Evolutionary conservation across 1,140 invertebrate species (phyloP), one percentile per base, ranked within the genome.

Genomic region (Drosophila murphyi): DNA sequence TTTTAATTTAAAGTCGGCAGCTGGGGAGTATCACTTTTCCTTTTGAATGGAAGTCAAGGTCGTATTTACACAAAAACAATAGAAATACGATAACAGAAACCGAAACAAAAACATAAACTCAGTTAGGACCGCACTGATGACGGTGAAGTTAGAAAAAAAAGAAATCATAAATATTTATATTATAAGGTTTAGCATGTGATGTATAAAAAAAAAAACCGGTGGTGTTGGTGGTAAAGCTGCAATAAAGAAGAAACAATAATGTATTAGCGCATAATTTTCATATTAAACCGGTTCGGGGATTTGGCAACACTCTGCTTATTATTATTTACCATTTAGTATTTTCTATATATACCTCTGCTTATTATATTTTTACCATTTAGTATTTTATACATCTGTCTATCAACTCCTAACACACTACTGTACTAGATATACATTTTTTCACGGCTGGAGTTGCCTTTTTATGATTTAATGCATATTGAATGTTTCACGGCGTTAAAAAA

Each of bases 31-130:
- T 78, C 80, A 83, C 85, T 89, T 88, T 89, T 89, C 70, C 85
- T 89, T 83, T 88, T 56, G 55, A 72, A 88, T 83, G 73, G 80
- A 68, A 88, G 85, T 89, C 85, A 88, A 88, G 85, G 85, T 88
- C 78, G 39, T n/a, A 64, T 50, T 34, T 57, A 43, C 45, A 52
- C 54, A 45, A 59, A 31, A 55, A 59, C 47, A 68, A 68, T 39
- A 71, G 45, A 67, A 82, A 68, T 45, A 12, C 37, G n/a, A 34
- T 31, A 45, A 47, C 29, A 32, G 59, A 56, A 78, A 12, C 69
- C 51, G 41, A 81, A 12, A 62, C 34, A 32, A 8, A 83, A 79
- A 52, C 41, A 52, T 51, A 62, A 71, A 71, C 62, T 73, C 57
- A 41, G 57, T 52, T 69, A 5, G 37, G 56, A 48, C 45, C 6